Evolutionary conservation across 2,888 invertebrate genomes (phyloP).

Genomic region (Tetanocera ferruginea): DNA sequence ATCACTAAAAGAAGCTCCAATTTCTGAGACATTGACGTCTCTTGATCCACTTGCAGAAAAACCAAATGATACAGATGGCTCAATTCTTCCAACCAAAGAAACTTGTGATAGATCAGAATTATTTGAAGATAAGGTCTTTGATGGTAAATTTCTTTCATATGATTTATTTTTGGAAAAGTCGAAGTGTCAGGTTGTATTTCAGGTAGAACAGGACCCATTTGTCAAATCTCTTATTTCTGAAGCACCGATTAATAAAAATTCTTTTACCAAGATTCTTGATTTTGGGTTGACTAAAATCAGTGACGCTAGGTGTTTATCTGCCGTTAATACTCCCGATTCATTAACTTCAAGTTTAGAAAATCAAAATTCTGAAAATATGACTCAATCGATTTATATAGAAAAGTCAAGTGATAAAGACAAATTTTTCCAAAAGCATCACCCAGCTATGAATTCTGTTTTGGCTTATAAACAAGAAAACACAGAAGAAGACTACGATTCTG

Average conservation of each 20-base stretch:
- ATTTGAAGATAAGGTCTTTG: background rate
- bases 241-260: background rate
- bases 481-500: constrained; percentile 38
- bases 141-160: background rate
- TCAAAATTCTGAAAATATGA: constrained; percentile 17
- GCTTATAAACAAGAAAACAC: background rate
- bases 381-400: constrained; percentile 22
- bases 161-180: background rate
- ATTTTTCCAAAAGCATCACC: background rate
- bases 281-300: background rate
- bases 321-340: constrained; percentile 15
- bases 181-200: background rate
- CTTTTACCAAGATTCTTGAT: background rate
- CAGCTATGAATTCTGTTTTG: background rate
- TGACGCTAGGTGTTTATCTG: background rate
- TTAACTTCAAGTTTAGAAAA: constrained; percentile 11
- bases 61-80: no score
- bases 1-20: no score
- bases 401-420: constrained; percentile 18
- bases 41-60: no score
- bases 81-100: no score
- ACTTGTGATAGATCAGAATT: no score
- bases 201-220: no score
- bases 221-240: no score
- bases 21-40: no score